A percentile compares a stretch with the other conserved stretches of the same genome.
Conservation (phyloP, 2,797 vertebrate genomes). For the Artibeus lituratus region DNA sequence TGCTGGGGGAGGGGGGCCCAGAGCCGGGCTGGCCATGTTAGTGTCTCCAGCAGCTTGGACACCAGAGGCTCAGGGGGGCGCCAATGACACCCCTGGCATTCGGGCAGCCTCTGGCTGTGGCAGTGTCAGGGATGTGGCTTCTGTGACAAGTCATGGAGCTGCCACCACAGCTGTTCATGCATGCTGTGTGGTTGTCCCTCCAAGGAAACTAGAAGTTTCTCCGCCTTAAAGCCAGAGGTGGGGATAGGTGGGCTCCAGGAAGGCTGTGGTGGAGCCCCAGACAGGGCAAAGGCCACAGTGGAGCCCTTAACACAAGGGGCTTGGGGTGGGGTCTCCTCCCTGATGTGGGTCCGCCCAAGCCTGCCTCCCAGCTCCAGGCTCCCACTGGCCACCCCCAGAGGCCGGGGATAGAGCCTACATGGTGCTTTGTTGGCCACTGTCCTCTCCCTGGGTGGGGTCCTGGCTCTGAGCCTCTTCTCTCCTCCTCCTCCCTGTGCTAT, state of each 20-base stretch:
- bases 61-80: neutral
- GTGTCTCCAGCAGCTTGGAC: neutral
- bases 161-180: neutral
- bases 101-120: neutral
- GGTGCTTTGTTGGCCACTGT: too few relatives aligned
- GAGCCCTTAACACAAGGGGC: neutral
- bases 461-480: neutral
- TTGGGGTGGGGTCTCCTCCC: neutral
- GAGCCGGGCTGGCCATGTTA: neutral
- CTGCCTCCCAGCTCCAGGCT: neutral
- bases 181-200: neutral
- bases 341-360: neutral
- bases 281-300: neutral
- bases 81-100: neutral
- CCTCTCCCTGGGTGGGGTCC: neutral
- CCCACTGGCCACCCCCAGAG: neutral
- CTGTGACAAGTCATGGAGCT: neutral
- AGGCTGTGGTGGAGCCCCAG: neutral
- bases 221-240: neutral
- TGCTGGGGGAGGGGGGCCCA: neutral
- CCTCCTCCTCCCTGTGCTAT: neutral
- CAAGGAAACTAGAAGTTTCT: neutral
- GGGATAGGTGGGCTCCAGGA: neutral
- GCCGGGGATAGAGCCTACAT: neutral
- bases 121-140: neutral